phyloP scores from a whole-genome alignment of 2,797 vertebrate genomes.

The Pangasius mekongensis region DNA sequence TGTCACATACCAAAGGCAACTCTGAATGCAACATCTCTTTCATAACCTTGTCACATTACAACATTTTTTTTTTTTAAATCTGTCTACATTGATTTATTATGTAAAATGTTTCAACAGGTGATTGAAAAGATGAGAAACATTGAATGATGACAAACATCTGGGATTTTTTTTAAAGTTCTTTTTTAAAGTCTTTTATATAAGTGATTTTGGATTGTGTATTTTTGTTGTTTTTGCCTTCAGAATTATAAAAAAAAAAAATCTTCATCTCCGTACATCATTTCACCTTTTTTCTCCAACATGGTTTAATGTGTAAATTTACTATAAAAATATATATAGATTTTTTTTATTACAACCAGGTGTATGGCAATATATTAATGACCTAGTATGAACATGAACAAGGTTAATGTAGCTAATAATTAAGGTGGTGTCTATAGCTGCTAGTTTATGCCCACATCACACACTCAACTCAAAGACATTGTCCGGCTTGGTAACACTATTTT shows the following conservation, averaged over 20 bases:
- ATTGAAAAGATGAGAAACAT: not conserved
- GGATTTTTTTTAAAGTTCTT: not conserved
- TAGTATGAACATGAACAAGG: not conserved
- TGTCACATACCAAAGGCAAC: not conserved
- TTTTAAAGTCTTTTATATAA: not conserved
- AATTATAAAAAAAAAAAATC: not conserved
- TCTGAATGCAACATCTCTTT: not conserved
- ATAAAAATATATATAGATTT: not conserved
- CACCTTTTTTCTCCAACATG: not conserved
- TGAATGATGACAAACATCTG: conserved; percentile 6
- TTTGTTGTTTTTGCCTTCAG: not conserved
- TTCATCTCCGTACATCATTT: not conserved
- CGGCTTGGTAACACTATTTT: not conserved
- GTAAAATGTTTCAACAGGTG: not conserved
- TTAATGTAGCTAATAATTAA: not conserved
- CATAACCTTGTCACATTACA: not conserved
- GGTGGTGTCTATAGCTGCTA: too few species aligned
- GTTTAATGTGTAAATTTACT: not conserved
- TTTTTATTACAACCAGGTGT: not conserved
- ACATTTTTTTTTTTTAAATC: not conserved
- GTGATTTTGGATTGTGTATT: conserved; percentile 3
- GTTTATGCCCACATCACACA: not conserved
- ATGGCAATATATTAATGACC: not conserved
- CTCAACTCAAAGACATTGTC: not conserved
- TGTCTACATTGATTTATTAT: not conserved